Evolutionary conservation across 2,888 invertebrate species (phyloP).

Genomic region (Ischnus inquisitorius): DNA sequence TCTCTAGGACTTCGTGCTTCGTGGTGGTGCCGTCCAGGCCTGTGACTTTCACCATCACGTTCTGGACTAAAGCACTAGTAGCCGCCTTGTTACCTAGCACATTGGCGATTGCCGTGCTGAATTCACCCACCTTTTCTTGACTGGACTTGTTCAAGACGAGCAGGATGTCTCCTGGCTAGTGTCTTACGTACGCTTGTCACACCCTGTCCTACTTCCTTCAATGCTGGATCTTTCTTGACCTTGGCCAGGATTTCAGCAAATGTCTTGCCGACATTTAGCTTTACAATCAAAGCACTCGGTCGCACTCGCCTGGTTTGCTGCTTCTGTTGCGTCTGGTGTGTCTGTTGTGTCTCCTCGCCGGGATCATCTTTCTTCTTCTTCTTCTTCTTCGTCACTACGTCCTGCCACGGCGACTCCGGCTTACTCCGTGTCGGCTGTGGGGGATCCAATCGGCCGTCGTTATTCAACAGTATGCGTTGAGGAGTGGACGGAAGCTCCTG

Average conservation of each 20-base stretch:
- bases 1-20: too few species aligned
- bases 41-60: slow-evolving; percentile 28
- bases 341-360: not conserved
- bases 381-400: not conserved
- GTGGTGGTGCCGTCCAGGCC: slow-evolving; percentile 48
- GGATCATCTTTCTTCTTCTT: not conserved
- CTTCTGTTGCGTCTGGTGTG: slow-evolving; percentile 2
- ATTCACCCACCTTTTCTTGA: not conserved
- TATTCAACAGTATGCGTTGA: not conserved
- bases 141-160: not conserved
- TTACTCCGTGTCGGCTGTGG: not conserved
- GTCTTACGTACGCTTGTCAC: slow-evolving; percentile 1
- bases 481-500: not conserved
- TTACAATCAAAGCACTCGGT: slow-evolving; percentile 29
- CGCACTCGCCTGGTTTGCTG: slow-evolving; percentile 17
- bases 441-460: not conserved
- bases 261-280: slow-evolving; percentile 21
- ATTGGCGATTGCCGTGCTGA: not conserved
- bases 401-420: not conserved
- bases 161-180: slow-evolving; percentile 1
- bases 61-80: too few species aligned
- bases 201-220: slow-evolving; percentile 13
- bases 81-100: not conserved
- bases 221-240: slow-evolving; percentile 19
- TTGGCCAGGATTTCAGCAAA: slow-evolving; percentile 35